These are phyloP conservation scores for Eupelmus urozonus DNA, from an alignment of 2,888 invertebrate species.

Conservation along the genomic window DNA sequence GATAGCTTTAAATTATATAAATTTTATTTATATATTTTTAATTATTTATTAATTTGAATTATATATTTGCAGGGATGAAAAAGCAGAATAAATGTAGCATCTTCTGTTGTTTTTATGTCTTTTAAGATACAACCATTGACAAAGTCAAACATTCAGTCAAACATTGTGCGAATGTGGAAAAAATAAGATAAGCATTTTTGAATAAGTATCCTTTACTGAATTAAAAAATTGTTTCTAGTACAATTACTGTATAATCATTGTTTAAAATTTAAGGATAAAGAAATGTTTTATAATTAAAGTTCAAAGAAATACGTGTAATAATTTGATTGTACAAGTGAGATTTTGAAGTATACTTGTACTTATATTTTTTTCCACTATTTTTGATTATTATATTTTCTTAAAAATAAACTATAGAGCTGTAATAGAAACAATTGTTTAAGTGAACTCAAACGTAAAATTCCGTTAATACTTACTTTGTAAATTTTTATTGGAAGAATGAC, in stretches of 20 bases:
- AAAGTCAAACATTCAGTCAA: conserved; percentile 55
- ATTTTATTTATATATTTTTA: too few relatives aligned
- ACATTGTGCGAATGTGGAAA: conserved; percentile 48
- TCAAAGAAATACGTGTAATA: conserved; percentile 8
- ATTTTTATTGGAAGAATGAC: conserved; percentile 29
- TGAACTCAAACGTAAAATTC: neutral
- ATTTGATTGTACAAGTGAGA: conserved; percentile 24
- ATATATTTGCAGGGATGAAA: conserved; percentile 70
- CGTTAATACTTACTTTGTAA: conserved; percentile 10
- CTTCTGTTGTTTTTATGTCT: conserved; percentile 70
- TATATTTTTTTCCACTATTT: conserved; percentile 11
- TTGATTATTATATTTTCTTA: conserved; percentile 21
- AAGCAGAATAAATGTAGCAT: conserved; percentile 73
- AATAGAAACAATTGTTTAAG: conserved; percentile 39
- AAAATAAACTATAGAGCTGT: neutral
- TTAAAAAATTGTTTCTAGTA: conserved; percentile 49
- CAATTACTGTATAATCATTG: conserved; percentile 35
- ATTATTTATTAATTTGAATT: conserved; percentile 11
- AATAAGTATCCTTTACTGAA: conserved; percentile 42
- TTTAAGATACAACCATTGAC: conserved; percentile 56
- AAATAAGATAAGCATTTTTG: conserved; percentile 55
- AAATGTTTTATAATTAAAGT: neutral
- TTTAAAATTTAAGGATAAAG: conserved; percentile 18
- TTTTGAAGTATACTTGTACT: conserved; percentile 18
- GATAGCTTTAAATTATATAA: too few relatives aligned